Conservation (phyloP, 1,140 invertebrate species). For the Linepithema humile region DNA sequence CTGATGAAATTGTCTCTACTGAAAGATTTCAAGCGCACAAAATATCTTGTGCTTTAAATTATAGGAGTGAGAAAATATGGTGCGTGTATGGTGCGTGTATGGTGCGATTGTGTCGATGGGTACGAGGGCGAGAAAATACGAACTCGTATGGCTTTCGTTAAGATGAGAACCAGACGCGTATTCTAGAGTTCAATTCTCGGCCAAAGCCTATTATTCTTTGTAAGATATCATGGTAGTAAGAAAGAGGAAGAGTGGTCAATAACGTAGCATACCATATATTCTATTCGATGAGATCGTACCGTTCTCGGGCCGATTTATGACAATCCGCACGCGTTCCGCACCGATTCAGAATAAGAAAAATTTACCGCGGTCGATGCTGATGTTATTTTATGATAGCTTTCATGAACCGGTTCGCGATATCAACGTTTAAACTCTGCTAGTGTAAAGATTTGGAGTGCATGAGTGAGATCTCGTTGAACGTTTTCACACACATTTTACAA, state of each 20-base stretch:
- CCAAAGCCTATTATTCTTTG: slow-evolving; percentile 1
- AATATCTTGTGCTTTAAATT: slow-evolving; percentile 1
- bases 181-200: not conserved
- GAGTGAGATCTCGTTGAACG: no score
- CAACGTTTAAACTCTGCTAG: not conserved
- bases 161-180: slow-evolving; percentile 42
- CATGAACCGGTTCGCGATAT: not conserved
- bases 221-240: not conserved
- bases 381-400: not conserved
- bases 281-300: not conserved
- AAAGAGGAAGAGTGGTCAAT: not conserved
- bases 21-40: not conserved
- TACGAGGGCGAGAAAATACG: slow-evolving; percentile 29
- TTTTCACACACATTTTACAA: no score
- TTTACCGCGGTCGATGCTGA: not conserved
- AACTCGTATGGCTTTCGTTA: slow-evolving; percentile 38
- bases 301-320: not conserved
- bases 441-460: not conserved
- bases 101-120: slow-evolving; percentile 8
- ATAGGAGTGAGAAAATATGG: not conserved
- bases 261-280: not conserved
- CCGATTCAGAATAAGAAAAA: not conserved
- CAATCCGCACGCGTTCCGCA: not conserved
- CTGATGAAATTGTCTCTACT: no score
- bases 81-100: not conserved